phyloP scores from a whole-genome alignment of 30 jellyfish, hydroid and myxozoan species.

The Turritopsis rubra region DNA sequence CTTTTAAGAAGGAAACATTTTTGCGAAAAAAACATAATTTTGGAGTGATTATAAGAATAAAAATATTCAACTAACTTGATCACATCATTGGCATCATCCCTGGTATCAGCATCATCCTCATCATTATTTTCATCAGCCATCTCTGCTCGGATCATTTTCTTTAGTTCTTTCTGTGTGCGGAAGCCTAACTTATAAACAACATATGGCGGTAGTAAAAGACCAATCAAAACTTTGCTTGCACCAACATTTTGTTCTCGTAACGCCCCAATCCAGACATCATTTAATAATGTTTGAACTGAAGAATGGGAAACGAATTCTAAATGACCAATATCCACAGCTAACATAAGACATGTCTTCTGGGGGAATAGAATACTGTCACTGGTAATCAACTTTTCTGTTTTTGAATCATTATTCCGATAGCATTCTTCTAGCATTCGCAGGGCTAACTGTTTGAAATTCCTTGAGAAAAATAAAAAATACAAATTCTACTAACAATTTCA shows the following conservation, averaged over 20 bases:
- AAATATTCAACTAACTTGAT: background rate
- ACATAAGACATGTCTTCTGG: constrained; percentile 44
- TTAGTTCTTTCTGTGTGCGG: constrained; percentile 4
- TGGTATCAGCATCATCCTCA: background rate
- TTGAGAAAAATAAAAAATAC: background rate
- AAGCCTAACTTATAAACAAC: background rate
- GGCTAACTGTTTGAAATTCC: constrained; percentile 57
- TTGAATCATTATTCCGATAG: constrained; percentile 34
- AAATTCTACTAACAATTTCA: background rate
- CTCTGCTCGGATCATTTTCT: constrained; percentile 3
- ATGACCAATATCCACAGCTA: constrained; percentile 66
- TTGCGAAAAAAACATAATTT: too few species aligned
- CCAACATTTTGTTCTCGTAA: constrained; percentile 10
- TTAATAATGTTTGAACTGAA: constrained; percentile 60
- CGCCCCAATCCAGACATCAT: constrained; percentile 83
- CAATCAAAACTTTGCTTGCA: background rate
- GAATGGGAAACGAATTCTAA: constrained; percentile 70
- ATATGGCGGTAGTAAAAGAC: constrained; percentile 24
- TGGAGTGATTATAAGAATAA: too few species aligned
- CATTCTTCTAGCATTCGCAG: constrained; percentile 65
- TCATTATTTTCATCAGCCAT: background rate
- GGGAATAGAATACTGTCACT: constrained; percentile 47
- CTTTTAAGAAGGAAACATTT: too few species aligned
- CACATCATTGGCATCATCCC: background rate
- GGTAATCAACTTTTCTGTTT: constrained; percentile 57